Base-by-base conservation (phyloP, 2,797 vertebrate species). In the Cossypha heuglini region DNA sequence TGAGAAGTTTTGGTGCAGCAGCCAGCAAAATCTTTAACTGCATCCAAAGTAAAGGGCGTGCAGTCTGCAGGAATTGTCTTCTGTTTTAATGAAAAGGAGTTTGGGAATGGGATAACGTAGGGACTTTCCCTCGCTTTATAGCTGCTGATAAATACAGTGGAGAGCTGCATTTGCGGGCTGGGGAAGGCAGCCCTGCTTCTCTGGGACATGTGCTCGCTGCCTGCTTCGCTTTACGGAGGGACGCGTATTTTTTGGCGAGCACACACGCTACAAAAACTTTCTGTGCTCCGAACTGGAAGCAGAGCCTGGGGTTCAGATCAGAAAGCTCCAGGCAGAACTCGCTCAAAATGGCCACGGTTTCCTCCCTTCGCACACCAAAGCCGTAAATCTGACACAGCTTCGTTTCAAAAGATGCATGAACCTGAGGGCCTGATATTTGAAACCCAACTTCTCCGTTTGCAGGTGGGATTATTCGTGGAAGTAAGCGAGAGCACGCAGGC, bases 391-490 rank as follows among this genome's bases (percentile, higher is more conserved):
- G 86, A 88, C 90, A 89, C 75, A 77, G 93, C 94, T 94, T 92
- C 78, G 1, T 91, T 96, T 92, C 89, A 42, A 87, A 95, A 91
- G 92, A 71, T 26, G 79, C 51, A 0, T 40, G 87, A 92, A 96
- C 86, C 91, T 93, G 84, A 80, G 84, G 92, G 92, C 72, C 69
- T 92, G 91, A 94, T 92, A 94, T 92, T 92, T 94, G 96, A 96
- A 88, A 94, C 94, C 91, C 84, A 31, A 25, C 74, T 77, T 93
- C 94, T 97, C 94, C 67, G 1, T 76, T 86, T 93, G 92, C 96
- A 97, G 95, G 95, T 97, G 92, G 95, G 94, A 91, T 97, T 96
- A 86, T 96, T 91, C 76, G 89, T 94, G 96, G 96, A 78, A 96
- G 87, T 91, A 59, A 93, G 88, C 1, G 62, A 96, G 96, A 95